Conservation (phyloP, 2,888 invertebrate genomes). For the Drosophila kanekoi region DNA sequence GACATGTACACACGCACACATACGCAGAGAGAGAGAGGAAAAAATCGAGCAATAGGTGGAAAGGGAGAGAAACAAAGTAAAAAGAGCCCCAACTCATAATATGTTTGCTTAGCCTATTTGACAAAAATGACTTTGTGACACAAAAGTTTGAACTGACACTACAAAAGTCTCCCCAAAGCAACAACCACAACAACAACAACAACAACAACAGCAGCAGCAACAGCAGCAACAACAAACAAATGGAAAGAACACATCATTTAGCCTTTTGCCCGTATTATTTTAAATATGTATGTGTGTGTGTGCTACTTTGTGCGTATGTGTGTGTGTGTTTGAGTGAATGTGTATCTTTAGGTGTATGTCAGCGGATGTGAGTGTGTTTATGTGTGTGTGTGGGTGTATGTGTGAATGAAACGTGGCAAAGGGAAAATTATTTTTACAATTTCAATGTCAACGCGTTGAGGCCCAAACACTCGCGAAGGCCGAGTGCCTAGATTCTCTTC, state of each 20-base stretch:
- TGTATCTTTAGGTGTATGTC: background rate
- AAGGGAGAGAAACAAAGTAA: background rate
- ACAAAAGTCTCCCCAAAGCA: conserved; percentile 16
- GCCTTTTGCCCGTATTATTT: conserved; percentile 54
- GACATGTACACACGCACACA: background rate
- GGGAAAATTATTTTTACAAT: conserved; percentile 73
- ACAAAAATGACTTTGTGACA: conserved; percentile 57
- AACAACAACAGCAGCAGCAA: conserved; percentile 8
- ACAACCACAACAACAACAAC: conserved; percentile 11
- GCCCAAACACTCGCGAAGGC: conserved; percentile 57
- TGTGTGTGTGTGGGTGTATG: conserved; percentile 9
- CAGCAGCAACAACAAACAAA: conserved; percentile 17
- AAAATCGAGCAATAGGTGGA: background rate
- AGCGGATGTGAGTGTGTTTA: background rate
- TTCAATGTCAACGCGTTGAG: conserved; percentile 70
- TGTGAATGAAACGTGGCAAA: conserved; percentile 30
- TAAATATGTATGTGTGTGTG: conserved; percentile 1
- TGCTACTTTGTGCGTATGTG: background rate
- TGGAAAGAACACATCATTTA: conserved; percentile 49
- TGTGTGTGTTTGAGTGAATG: background rate
- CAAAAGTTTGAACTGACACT: conserved; percentile 44
- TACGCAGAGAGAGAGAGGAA: too few relatives aligned
- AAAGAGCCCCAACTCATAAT: conserved; percentile 30
- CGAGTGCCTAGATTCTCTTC: conserved; percentile 26
- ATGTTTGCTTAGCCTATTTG: conserved; percentile 63